Evolutionary conservation across 2,888 invertebrate species (phyloP).

Genomic region (Oxyteleia sp.): DNA sequence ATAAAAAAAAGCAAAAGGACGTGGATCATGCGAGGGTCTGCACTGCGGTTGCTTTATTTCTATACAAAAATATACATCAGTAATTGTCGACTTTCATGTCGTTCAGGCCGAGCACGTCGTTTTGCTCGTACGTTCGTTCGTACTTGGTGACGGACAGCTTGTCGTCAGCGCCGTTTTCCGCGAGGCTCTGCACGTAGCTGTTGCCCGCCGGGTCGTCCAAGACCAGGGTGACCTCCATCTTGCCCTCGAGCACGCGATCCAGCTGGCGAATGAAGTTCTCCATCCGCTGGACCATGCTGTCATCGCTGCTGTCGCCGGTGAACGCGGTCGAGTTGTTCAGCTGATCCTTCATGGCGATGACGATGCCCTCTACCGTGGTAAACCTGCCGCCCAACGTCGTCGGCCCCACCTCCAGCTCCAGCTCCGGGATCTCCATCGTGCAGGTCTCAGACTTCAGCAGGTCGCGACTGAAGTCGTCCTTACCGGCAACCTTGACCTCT

Average conservation of each 20-base stretch:
- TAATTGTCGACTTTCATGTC: constrained; percentile 98
- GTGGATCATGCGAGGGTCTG: not conserved
- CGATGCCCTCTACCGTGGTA: constrained; percentile 97
- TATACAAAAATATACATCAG: constrained; percentile 70
- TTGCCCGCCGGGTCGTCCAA: constrained; percentile 99
- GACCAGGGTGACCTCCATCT: constrained; percentile 91
- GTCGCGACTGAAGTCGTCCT: constrained; percentile 96
- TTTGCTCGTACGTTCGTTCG: constrained; percentile 95
- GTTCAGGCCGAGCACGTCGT: constrained; percentile 97
- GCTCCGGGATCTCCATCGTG: constrained; percentile 93
- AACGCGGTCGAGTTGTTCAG: constrained; percentile 91
- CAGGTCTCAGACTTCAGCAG: constrained; percentile 97
- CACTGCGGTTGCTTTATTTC: constrained; percentile 2
- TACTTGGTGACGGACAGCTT: constrained; percentile 93
- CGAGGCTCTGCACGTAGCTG: constrained; percentile 95
- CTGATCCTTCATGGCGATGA: constrained; percentile 93
- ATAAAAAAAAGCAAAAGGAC: too few relatives aligned
- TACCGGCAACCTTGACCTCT: constrained; percentile 91
- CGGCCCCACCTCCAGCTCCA: constrained; percentile 95
- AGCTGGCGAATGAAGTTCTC: constrained; percentile 90
- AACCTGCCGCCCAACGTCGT: constrained; percentile 96
- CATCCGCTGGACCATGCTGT: constrained; percentile 89
- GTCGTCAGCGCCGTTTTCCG: constrained; percentile 91
- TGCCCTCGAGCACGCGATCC: constrained; percentile 90
- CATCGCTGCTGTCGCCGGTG: constrained; percentile 92